Evolutionary conservation across 1,140 invertebrate species (phyloP).

Genomic region (Hyles vespertilio): DNA sequence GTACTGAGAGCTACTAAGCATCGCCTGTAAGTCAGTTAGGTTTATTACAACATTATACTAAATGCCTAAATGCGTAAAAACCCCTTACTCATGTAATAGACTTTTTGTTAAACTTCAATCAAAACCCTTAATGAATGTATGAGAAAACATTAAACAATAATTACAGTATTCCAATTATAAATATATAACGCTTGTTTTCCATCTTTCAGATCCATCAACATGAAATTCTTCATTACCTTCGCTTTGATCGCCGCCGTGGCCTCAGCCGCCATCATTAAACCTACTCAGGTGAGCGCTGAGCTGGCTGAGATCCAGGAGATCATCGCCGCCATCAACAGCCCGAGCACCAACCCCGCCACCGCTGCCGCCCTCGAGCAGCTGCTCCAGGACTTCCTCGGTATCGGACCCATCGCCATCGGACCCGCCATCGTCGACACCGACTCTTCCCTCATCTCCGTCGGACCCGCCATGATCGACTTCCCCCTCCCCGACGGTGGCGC

Average conservation of each 20-base stretch:
- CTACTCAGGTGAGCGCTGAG: slow-evolving; percentile 18
- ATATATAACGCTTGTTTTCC: slow-evolving; percentile 2
- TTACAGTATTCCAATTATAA: neutral
- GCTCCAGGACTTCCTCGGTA: slow-evolving; percentile 34
- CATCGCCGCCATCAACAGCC: slow-evolving; percentile 53
- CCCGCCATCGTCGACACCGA: slow-evolving; percentile 35
- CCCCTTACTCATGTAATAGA: too few species aligned
- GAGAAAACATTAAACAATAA: too few species aligned
- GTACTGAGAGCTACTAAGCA: too few species aligned
- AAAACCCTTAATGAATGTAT: too few species aligned
- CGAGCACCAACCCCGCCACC: slow-evolving; percentile 56
- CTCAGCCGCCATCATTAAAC: slow-evolving; percentile 30
- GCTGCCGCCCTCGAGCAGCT: slow-evolving; percentile 42
- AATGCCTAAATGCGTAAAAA: too few species aligned
- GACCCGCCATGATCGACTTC: slow-evolving; percentile 11
- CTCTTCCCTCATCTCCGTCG: slow-evolving; percentile 8
- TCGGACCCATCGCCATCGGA: slow-evolving; percentile 15
- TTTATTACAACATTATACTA: too few species aligned
- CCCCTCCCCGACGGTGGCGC: slow-evolving; percentile 13
- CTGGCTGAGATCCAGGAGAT: slow-evolving; percentile 41
- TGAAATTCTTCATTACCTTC: slow-evolving; percentile 55
- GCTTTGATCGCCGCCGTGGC: slow-evolving; percentile 38
- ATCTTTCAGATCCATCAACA: slow-evolving; percentile 31
- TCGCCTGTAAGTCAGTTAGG: too few species aligned
- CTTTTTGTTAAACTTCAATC: too few species aligned